Conservation (phyloP, 2,113 vertebrate species). For the Chaetodon auriga region DNA sequence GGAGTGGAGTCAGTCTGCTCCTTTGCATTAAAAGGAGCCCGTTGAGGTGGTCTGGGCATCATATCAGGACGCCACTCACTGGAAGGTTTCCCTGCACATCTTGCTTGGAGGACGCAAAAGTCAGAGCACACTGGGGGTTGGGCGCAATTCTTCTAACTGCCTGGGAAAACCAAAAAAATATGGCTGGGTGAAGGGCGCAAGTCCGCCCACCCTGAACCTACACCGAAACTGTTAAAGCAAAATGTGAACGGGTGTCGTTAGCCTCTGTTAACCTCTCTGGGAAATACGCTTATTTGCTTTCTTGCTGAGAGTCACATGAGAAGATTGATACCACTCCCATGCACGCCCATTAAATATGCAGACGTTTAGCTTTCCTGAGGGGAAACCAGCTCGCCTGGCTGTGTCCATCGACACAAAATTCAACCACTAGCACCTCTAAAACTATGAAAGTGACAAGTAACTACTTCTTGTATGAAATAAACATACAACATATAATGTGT, state of each 20-base stretch:
- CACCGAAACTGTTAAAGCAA: neutral
- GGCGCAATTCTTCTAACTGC: neutral
- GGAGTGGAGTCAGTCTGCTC: slow-evolving; percentile 23
- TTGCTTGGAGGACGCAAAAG: neutral
- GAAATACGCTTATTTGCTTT: neutral
- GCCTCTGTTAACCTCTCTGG: neutral
- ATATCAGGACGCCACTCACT: neutral
- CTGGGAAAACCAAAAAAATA: neutral
- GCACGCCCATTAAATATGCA: neutral
- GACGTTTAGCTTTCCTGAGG: neutral
- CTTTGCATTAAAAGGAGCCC: slow-evolving; percentile 4
- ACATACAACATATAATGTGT: neutral
- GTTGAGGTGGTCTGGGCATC: neutral
- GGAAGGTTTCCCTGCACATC: neutral
- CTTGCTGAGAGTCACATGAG: neutral
- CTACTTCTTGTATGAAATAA: neutral
- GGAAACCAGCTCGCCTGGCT: neutral
- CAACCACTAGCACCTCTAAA: neutral
- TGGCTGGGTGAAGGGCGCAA: no score
- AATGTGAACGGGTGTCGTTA: no score
- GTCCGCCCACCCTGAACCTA: neutral
- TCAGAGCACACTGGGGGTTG: neutral
- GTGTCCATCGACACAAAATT: neutral
- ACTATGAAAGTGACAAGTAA: neutral
- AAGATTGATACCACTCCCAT: neutral